A percentile compares a stretch with the other conserved stretches of the same genome.
Evolutionary conservation across 1,140 invertebrate genomes (phyloP).

Genomic region (Chrysoperla carnea): DNA sequence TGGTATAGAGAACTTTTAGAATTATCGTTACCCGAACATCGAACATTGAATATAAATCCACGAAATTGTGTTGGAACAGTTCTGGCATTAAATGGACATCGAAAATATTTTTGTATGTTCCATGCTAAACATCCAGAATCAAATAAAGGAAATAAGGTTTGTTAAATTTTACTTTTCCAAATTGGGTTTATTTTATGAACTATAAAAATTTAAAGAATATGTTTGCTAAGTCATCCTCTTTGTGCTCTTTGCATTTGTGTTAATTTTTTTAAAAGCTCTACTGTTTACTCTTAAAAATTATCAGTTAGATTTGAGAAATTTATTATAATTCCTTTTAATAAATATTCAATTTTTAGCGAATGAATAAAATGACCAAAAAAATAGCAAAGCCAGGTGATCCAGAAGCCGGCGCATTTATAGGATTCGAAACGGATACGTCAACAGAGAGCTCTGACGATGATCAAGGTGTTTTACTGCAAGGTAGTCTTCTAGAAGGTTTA

Average conservation of each 20-base stretch:
- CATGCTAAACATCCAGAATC: constrained; percentile 78
- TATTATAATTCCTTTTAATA: too few species aligned
- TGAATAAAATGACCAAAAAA: constrained; percentile 42
- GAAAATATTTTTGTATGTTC: constrained; percentile 97
- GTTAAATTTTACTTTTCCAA: not conserved
- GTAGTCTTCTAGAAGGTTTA: constrained; percentile 72
- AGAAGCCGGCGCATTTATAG: constrained; percentile 64
- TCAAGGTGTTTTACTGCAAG: constrained; percentile 13
- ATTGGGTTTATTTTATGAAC: not conserved
- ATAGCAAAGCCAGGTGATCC: constrained; percentile 34
- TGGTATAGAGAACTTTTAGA: constrained; percentile 87
- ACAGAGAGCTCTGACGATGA: constrained; percentile 44
- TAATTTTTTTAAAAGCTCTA: too few species aligned
- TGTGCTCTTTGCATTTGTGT: not conserved
- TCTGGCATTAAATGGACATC: constrained; percentile 82
- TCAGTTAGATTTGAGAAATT: too few species aligned
- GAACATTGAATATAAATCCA: constrained; percentile 81
- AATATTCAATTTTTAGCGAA: constrained; percentile 27
- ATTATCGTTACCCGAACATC: constrained; percentile 61
- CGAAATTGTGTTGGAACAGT: constrained; percentile 96
- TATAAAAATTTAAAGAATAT: not conserved
- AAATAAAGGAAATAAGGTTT: constrained; percentile 21
- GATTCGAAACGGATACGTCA: constrained; percentile 47
- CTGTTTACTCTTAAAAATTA: too few species aligned
- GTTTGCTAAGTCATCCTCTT: not conserved